Evolutionary conservation across 2,888 invertebrate genomes (phyloP).

Genomic region (Drymonia ruficornis): DNA sequence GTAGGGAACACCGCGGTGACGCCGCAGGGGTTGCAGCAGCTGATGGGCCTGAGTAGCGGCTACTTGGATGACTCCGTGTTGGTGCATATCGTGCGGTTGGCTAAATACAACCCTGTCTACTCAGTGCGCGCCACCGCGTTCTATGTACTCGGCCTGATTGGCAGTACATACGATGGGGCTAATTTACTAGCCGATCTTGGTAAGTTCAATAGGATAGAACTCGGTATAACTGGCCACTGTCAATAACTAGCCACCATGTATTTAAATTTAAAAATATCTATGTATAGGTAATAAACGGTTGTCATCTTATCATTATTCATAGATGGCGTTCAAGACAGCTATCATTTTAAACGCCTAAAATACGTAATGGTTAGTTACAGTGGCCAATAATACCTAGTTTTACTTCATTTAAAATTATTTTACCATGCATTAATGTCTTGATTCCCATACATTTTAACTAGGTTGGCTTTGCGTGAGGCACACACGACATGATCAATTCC

Average conservation of each 20-base stretch:
- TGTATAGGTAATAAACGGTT: too few species aligned
- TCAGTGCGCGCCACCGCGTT: conserved; percentile 96
- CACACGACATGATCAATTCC: conserved; percentile 91
- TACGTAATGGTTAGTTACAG: too few species aligned
- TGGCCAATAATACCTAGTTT: too few species aligned
- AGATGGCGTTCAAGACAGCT: too few species aligned
- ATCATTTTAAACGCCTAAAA: too few species aligned
- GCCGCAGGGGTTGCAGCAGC: conserved; percentile 89
- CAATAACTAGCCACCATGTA: too few species aligned
- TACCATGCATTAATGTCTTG: too few species aligned
- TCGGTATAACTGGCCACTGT: too few species aligned
- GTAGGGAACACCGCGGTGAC: conserved; percentile 93
- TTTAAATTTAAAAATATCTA: too few species aligned
- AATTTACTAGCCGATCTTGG: conserved; percentile 90
- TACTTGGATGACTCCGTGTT: conserved; percentile 69
- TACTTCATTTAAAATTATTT: too few species aligned
- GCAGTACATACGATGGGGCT: conserved; percentile 93
- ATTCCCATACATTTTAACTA: conserved; percentile 33
- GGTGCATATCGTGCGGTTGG: conserved; percentile 86
- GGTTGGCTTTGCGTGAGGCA: conserved; percentile 92
- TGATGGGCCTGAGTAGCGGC: conserved; percentile 83
- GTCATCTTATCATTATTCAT: too few species aligned
- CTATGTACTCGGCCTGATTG: conserved; percentile 93
- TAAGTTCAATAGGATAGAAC: too few species aligned
- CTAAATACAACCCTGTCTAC: conserved; percentile 92